These are phyloP conservation scores for Lepeophtheirus nordmannii DNA, from an alignment of 2,888 invertebrate genomes.

Conservation along the genomic window DNA sequence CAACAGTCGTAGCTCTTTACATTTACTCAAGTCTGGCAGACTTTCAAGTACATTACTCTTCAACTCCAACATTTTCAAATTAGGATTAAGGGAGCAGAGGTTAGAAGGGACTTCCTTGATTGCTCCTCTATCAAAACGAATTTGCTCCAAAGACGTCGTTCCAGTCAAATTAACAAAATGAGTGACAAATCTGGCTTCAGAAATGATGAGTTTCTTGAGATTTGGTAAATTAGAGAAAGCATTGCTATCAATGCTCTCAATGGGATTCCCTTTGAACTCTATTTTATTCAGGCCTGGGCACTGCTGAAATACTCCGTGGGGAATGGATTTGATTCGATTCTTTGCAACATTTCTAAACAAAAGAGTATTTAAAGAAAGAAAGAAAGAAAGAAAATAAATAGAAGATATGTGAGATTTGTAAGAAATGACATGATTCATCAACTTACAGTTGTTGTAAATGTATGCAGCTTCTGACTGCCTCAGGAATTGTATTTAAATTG, in stretches of 20 bases:
- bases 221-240: conserved; percentile 59
- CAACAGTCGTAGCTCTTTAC: conserved; percentile 49
- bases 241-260: conserved; percentile 49
- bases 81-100: conserved; percentile 59
- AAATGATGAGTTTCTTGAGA: conserved; percentile 65
- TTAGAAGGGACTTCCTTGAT: conserved; percentile 52
- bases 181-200: conserved; percentile 62
- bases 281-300: conserved; percentile 48
- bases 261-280: conserved; percentile 68
- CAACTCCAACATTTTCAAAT: conserved; percentile 63
- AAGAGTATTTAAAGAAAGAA: conserved; percentile 27
- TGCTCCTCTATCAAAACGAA: conserved; percentile 66
- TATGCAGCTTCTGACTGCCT: conserved; percentile 54
- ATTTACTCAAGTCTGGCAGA: conserved; percentile 60
- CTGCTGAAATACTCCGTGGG: conserved; percentile 51
- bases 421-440: not conserved
- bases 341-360: conserved; percentile 56
- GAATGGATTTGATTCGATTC: conserved; percentile 61
- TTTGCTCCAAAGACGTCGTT: conserved; percentile 55
- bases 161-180: conserved; percentile 70
- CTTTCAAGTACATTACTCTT: conserved; percentile 61
- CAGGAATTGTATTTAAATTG: conserved; percentile 54
- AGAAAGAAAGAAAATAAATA: not conserved
- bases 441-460: conserved; percentile 75
- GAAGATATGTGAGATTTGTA: no score